Evolutionary conservation across 2,113 vertebrate genomes (phyloP).

Genomic region (Scomber colias): DNA sequence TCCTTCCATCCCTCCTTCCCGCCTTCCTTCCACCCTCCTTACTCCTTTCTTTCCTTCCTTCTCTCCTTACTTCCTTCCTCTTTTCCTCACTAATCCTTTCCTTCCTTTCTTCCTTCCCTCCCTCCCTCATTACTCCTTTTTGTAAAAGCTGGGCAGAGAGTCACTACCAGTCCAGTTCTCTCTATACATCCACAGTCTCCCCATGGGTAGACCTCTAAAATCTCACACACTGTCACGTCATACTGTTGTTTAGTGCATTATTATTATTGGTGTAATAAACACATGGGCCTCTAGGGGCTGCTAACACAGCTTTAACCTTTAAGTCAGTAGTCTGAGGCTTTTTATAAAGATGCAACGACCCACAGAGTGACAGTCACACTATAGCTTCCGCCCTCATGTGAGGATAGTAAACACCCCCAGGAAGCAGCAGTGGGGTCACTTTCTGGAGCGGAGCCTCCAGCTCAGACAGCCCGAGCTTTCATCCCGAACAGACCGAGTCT

Average conservation of each 20-base stretch:
- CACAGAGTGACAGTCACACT: neutral
- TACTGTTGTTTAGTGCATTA: neutral
- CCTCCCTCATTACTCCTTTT: no score
- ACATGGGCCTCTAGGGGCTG: slow-evolving; percentile 27
- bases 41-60: no score
- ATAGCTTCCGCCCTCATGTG: slow-evolving; percentile 7
- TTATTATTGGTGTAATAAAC: neutral
- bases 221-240: neutral
- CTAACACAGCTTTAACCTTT: slow-evolving; percentile 5
- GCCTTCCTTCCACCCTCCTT: no score
- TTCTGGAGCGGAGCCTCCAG: slow-evolving; percentile 18
- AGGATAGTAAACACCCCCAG: slow-evolving; percentile 14
- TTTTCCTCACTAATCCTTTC: no score
- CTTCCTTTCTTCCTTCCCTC: no score
- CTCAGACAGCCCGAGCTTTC: slow-evolving; percentile 28
- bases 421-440: slow-evolving; percentile 7
- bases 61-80: no score
- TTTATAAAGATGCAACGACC: neutral
- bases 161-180: no score
- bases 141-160: no score
- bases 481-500: slow-evolving; percentile 37
- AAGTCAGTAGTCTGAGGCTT: no score
- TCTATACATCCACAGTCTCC: no score
- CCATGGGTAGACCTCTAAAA: neutral
- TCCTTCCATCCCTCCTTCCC: no score